Evolutionary conservation across 2,113 vertebrate genomes (phyloP), one percentile per base, ranked within the genome.

Genomic region (Ibidorhyncha struthersii): DNA sequence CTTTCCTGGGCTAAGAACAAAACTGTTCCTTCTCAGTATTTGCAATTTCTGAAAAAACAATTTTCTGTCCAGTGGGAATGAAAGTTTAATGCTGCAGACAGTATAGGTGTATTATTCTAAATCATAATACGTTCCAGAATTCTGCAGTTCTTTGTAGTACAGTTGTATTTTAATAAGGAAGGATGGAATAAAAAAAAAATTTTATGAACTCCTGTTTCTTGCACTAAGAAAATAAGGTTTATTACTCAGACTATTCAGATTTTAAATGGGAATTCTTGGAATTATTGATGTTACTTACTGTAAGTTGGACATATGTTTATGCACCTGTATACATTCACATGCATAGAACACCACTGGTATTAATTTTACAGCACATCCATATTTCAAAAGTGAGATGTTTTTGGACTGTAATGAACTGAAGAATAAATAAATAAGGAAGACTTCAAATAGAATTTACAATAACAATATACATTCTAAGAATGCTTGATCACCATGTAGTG

Each of bases 31-130:
- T 95, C 86, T 93, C 66, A 52, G 56, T 82, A 52, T 56, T 45
- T 85, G 27, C 41, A 92, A 94, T 76, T 58, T 89, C 43, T 74
- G 82, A n/a, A 81, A 88, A 94, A 95, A 89, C 29, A 95, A 82
- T 87, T 90, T 86, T 93, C 67, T 83, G 11, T 92, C 85, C 40
- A 8, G 25, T 81, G 58, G 71, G 74, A 95, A 94, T 89, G 47
- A 90, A 90, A 89, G 67, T 77, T 81, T 87, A 92, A 86, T 58
- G 47, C 76, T 93, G 82, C 80, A 90, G 82, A 89, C 34, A 25
- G 36, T n/a, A 93, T 41, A 86, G 56, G 55, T 85, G 22, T 81
- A 83, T 88, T 97, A 94, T 85, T 84, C 52, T 87, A 81, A 91
- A 88, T 61, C 34, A 65, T 40, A 90, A 55, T 43, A 52, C 20